Evolutionary conservation across 2,888 invertebrate genomes (phyloP).

Genomic region (Cephus rjabovi): DNA sequence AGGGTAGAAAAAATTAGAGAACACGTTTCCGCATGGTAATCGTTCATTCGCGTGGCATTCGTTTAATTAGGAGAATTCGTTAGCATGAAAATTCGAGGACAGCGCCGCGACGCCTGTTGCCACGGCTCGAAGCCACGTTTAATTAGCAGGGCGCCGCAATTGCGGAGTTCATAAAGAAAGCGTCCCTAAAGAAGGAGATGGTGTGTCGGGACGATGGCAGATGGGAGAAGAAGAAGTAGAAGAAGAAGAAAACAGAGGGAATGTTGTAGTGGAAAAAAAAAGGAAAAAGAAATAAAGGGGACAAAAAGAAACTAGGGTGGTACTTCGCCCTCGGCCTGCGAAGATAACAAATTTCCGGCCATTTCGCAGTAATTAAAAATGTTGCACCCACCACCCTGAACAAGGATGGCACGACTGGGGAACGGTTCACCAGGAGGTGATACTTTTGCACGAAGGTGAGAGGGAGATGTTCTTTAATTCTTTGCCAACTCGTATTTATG

Average conservation of each 20-base stretch:
- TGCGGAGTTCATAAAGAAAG: conserved; percentile 44
- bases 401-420: not conserved
- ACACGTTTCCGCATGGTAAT: conserved; percentile 29
- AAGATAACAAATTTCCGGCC: conserved; percentile 32
- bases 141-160: conserved; percentile 42
- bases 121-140: conserved; percentile 39
- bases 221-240: conserved; percentile 19
- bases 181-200: conserved; percentile 15
- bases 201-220: conserved; percentile 13
- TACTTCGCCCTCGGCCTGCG: not conserved
- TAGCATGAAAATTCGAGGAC: conserved; percentile 15
- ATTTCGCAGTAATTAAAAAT: conserved; percentile 47
- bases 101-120: conserved; percentile 12
- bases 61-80: conserved; percentile 12
- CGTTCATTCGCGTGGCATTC: not conserved
- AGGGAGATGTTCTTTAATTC: conserved; percentile 44
- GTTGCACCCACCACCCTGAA: conserved; percentile 27
- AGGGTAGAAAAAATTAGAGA: conserved; percentile 15
- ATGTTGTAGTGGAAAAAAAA: conserved; percentile 14
- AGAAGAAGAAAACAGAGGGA: conserved; percentile 32
- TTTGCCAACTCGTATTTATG: conserved; percentile 46
- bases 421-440: not conserved
- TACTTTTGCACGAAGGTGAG: not conserved
- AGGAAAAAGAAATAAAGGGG: conserved; percentile 2
- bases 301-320: not conserved